A percentile compares a stretch with the other conserved stretches of the same genome.
These are phyloP conservation scores for Larimichthys crocea DNA, from an alignment of 2,113 vertebrate species.

Conservation along the genomic window DNA sequence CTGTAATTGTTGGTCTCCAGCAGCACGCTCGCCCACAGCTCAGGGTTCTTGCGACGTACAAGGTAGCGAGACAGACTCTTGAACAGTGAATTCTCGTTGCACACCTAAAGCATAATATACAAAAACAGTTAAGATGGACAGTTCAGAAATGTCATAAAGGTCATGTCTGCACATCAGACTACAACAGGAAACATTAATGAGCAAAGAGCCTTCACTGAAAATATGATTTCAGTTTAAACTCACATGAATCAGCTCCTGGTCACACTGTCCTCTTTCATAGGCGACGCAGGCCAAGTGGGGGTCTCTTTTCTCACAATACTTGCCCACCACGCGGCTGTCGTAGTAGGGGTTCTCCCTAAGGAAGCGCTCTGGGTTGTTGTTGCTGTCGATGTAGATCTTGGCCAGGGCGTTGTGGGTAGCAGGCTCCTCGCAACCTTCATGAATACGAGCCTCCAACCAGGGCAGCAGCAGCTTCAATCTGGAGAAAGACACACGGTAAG, in stretches of 20 bases:
- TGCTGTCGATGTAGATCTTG: slow-evolving; percentile 99
- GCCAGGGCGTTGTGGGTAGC: slow-evolving; percentile 98
- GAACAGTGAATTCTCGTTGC: slow-evolving; percentile 99
- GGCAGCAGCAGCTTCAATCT: slow-evolving; percentile 97
- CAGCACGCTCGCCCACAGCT: slow-evolving; percentile 96
- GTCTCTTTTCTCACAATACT: slow-evolving; percentile 99
- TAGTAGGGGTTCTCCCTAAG: slow-evolving; percentile 97
- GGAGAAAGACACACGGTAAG: slow-evolving; percentile 23
- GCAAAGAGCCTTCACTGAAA: neutral
- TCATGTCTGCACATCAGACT: neutral
- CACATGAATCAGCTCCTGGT: slow-evolving; percentile 97
- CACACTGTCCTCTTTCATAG: slow-evolving; percentile 97
- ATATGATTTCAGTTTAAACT: slow-evolving; percentile 61
- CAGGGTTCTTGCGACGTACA: slow-evolving; percentile 96
- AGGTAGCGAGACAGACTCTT: slow-evolving; percentile 98
- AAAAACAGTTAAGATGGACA: neutral
- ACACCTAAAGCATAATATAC: slow-evolving; percentile 85
- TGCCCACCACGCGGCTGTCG: slow-evolving; percentile 97
- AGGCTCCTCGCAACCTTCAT: slow-evolving; percentile 97
- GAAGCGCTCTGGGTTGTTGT: slow-evolving; percentile 98
- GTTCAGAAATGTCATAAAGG: neutral
- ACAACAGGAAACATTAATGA: neutral
- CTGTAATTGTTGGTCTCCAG: slow-evolving; percentile 97
- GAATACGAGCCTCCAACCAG: slow-evolving; percentile 98
- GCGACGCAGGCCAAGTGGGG: slow-evolving; percentile 98